Evolutionary conservation across 2,888 invertebrate species (phyloP).

Genomic region (Julus scanicus): DNA sequence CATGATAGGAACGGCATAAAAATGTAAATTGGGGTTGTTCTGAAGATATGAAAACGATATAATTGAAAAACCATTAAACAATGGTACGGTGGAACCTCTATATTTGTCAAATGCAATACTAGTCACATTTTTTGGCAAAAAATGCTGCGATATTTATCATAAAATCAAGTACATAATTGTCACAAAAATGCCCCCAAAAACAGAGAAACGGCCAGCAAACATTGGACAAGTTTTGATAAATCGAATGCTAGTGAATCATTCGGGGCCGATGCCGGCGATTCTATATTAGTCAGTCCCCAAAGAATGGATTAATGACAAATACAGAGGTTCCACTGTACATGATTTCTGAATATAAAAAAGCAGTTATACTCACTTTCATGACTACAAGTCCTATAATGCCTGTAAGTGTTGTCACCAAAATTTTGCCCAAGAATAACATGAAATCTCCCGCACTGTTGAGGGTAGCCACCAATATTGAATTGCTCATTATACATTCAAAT

Average conservation of each 20-base stretch:
- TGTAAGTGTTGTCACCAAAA: slow-evolving; percentile 83
- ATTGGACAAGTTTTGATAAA: no score
- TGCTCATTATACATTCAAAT: slow-evolving; percentile 83
- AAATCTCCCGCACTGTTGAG: slow-evolving; percentile 94
- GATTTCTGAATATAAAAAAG: background rate
- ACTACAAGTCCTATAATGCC: slow-evolving; percentile 82
- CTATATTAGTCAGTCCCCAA: no score
- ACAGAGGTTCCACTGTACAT: slow-evolving; percentile 37
- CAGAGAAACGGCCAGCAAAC: no score
- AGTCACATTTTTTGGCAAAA: no score
- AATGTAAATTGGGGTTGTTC: slow-evolving; percentile 77
- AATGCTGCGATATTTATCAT: background rate
- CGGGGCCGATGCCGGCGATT: no score
- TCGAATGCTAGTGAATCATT: no score
- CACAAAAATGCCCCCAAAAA: no score
- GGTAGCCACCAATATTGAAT: slow-evolving; percentile 77
- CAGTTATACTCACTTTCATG: slow-evolving; percentile 70
- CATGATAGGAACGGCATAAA: slow-evolving; percentile 87
- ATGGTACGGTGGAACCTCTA: no score
- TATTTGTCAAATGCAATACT: no score
- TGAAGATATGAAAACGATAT: slow-evolving; percentile 41
- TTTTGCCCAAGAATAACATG: slow-evolving; percentile 85
- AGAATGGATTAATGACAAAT: no score
- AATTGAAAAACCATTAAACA: no score
- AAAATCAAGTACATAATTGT: no score